A percentile compares a stretch with the other conserved stretches of the same genome.
Evolutionary conservation across 2,888 invertebrate species (phyloP).

Genomic region (Heliconius cydno): DNA sequence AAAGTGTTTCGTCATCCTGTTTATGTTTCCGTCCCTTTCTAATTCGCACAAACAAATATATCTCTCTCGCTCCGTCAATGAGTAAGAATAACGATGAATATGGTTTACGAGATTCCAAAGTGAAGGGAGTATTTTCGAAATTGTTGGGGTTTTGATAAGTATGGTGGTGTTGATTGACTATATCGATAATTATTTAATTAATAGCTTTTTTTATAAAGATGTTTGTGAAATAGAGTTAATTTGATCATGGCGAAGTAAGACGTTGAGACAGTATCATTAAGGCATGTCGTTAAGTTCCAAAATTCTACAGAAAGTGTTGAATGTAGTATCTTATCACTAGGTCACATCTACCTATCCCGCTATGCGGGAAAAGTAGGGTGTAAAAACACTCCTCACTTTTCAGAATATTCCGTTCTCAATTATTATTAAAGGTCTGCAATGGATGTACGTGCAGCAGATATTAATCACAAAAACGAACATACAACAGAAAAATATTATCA

Average conservation of each 20-base stretch:
- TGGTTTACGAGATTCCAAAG: slow-evolving; percentile 76
- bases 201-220: background rate
- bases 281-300: too few relatives aligned
- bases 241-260: too few relatives aligned
- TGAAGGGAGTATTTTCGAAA: slow-evolving; percentile 74
- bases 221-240: too few relatives aligned
- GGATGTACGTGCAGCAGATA: background rate
- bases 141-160: slow-evolving; percentile 61
- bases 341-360: too few relatives aligned
- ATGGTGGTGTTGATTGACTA: slow-evolving; percentile 36
- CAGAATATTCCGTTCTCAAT: background rate
- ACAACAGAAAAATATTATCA: background rate
- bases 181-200: slow-evolving; percentile 47
- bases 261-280: too few relatives aligned
- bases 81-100: slow-evolving; percentile 63
- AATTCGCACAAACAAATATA: slow-evolving; percentile 44
- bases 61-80: slow-evolving; percentile 55
- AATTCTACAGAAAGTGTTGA: too few relatives aligned
- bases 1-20: slow-evolving; percentile 80
- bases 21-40: slow-evolving; percentile 63
- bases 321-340: background rate
- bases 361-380: too few relatives aligned
- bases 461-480: background rate
- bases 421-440: background rate
- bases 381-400: background rate